Evolutionary conservation across 1,140 invertebrate species (phyloP), one percentile per base, ranked within the genome.

Genomic region (Eumaeus atala): DNA sequence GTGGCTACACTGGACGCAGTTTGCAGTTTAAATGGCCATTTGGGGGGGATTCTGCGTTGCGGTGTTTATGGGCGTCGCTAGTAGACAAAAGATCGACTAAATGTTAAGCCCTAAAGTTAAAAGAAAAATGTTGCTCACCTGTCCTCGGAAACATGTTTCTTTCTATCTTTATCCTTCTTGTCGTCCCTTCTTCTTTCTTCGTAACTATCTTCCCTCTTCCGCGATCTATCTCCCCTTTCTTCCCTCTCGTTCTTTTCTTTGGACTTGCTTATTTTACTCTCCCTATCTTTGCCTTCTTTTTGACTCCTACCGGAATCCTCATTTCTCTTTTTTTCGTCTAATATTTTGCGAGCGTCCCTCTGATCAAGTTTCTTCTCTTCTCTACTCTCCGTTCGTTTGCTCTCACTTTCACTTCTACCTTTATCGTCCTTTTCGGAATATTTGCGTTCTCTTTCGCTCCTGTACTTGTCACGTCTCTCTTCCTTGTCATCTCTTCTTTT

Each of bases 391-490:
- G 17, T 21, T n/a, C 2, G 47, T n/a, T 54, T 49, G 6, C 48
- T 54, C n/a, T 47, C 50, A 18, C 38, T 14, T n/a, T 62, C 36
- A 3, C 48, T 21, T 36, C 36, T 48, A 3, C 21, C 21, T 33
- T 12, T 49, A 6, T 52, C 58, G n/a, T 64, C 61, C 7, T 49
- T 60, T 11, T 59, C 56, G 2, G 51, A 56, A 50, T 57, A 35
- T 28, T 44, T 56, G 9, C 38, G 52, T 14, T 60, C 64, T 51
- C 67, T 67, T 28, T 77, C 74, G 12, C 38, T 61, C 44, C 60
- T 70, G 48, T 72, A 56, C 49, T 61, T 67, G 9, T 77, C 72
- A 3, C 67, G 67, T 44, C 42, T 57, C 3, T 71, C 62, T 21
- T 68, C 64, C 52, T 65, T 62, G 3, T 64, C 64, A 48, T 69